Conservation (phyloP, 2,888 invertebrate genomes). For the Heteromyza rotundicornis region DNA sequence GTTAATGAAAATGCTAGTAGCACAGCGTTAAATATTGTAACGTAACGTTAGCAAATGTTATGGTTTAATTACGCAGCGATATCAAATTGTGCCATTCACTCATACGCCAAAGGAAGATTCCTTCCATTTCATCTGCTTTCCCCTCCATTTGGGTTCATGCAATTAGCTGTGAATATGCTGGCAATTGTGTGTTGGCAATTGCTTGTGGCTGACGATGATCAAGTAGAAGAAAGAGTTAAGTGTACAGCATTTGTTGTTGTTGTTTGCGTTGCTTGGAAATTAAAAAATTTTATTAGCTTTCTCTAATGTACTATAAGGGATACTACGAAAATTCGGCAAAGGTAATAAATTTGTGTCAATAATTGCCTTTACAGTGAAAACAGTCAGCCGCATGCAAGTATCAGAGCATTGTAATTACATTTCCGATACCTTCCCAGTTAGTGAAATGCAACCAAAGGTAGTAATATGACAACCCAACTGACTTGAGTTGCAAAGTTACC, state of each 20-base stretch:
- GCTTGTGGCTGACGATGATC: conserved; percentile 2
- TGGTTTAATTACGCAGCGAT: conserved; percentile 25
- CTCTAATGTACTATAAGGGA: background rate
- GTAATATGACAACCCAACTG: no score
- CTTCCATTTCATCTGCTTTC: background rate
- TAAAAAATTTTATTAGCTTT: background rate
- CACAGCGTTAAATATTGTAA: no score
- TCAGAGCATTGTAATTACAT: no score
- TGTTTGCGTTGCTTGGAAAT: background rate
- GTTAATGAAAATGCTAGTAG: conserved; percentile 12
- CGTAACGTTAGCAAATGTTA: conserved; percentile 14
- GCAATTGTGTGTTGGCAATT: conserved; percentile 3
- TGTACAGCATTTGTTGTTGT: background rate
- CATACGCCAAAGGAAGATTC: background rate
- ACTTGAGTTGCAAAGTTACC: no score
- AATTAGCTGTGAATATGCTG: conserved; percentile 16
- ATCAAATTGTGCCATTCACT: conserved; percentile 20
- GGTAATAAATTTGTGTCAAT: background rate
- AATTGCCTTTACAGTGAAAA: background rate
- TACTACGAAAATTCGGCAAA: background rate
- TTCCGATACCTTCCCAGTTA: no score
- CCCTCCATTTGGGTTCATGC: background rate
- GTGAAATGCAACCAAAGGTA: no score
- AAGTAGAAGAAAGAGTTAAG: conserved; percentile 11
- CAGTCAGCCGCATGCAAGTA: background rate